Conservation (phyloP, 2,888 invertebrate species). For the Microchrysa polita region DNA sequence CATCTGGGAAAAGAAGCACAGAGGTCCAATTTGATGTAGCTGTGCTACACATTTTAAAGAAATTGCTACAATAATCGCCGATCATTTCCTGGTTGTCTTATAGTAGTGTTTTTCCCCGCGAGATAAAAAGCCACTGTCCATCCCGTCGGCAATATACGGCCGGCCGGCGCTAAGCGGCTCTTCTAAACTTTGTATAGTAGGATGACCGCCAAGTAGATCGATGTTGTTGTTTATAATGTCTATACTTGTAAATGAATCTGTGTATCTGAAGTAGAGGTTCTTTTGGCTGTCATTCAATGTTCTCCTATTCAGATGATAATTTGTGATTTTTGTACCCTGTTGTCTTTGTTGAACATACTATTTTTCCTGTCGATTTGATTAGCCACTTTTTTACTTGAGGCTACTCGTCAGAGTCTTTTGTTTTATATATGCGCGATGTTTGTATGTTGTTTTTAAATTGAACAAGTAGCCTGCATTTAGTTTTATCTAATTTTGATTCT, state of each 20-base stretch:
- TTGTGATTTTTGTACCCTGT: conserved; percentile 50
- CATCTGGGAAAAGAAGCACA: conserved; percentile 9
- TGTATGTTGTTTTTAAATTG: conserved; percentile 46
- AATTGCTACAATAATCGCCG: conserved; percentile 59
- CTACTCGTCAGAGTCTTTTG: conserved; percentile 16
- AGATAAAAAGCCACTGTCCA: conserved; percentile 27
- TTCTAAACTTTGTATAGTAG: no score
- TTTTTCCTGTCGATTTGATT: conserved; percentile 52
- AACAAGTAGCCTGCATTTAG: conserved; percentile 47
- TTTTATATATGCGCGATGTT: conserved; percentile 46
- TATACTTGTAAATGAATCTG: conserved; percentile 24
- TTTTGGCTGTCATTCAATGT: conserved; percentile 33
- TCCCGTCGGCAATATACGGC: conserved; percentile 11
- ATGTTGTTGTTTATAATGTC: conserved; percentile 31
- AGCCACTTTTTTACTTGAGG: no score
- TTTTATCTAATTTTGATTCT: conserved; percentile 52
- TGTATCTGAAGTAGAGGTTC: conserved; percentile 26
- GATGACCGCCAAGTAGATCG: background rate
- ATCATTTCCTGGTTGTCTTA: conserved; percentile 63
- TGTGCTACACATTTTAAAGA: conserved; percentile 51
- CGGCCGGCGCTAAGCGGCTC: background rate
- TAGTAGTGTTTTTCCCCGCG: conserved; percentile 45
- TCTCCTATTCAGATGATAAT: conserved; percentile 42
- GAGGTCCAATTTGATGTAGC: conserved; percentile 5
- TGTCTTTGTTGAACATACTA: conserved; percentile 53